Conservation (phyloP, 30 jellyfish, hydroid and myxozoan genomes). For the Catostylus mosaicus region DNA sequence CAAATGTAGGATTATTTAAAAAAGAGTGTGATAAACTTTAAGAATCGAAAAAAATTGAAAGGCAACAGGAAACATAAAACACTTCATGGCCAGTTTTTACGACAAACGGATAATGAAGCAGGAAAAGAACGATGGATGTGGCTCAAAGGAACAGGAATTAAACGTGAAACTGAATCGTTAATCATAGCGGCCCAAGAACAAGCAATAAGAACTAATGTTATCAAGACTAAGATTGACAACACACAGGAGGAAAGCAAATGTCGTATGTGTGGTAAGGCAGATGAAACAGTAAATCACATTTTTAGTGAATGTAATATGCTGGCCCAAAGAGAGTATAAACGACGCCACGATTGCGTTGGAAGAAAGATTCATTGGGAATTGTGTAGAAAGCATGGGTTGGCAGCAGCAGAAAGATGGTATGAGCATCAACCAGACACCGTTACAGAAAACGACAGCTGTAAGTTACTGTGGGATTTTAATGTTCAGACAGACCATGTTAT, state of each 20-base stretch:
- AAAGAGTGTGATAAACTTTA: slow-evolving; percentile 10
- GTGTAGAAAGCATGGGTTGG: slow-evolving; percentile 6
- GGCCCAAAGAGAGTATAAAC: slow-evolving; percentile 7
- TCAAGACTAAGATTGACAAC: slow-evolving; percentile 5
- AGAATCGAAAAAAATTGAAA: slow-evolving; percentile 24
- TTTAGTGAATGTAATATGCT: slow-evolving; percentile 12
- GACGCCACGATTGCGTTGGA: slow-evolving; percentile 7
- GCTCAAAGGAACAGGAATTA: slow-evolving; percentile 12
- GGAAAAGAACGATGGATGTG: slow-evolving; percentile 12
- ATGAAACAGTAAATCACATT: slow-evolving; percentile 50
- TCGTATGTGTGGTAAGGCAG: slow-evolving; percentile 23
- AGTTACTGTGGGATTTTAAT: slow-evolving; percentile 3
- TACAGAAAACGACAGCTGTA: slow-evolving; percentile 19
- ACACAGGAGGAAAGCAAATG: slow-evolving; percentile 28
- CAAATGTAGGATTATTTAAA: background rate
- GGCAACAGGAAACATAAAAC: slow-evolving; percentile 38
- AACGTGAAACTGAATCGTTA: slow-evolving; percentile 30
- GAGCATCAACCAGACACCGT: slow-evolving; percentile 26
- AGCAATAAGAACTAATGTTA: slow-evolving; percentile 13
- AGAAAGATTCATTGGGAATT: slow-evolving; percentile 8
- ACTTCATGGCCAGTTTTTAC: slow-evolving; percentile 30
- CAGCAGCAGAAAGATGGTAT: slow-evolving; percentile 5
- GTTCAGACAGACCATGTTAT: too few relatives aligned
- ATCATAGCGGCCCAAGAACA: slow-evolving; percentile 32
- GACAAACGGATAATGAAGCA: slow-evolving; percentile 39